Evolutionary conservation across 2,888 invertebrate genomes (phyloP), one percentile per base, ranked within the genome.

Genomic region (Sinodicranocentrus sp.): DNA sequence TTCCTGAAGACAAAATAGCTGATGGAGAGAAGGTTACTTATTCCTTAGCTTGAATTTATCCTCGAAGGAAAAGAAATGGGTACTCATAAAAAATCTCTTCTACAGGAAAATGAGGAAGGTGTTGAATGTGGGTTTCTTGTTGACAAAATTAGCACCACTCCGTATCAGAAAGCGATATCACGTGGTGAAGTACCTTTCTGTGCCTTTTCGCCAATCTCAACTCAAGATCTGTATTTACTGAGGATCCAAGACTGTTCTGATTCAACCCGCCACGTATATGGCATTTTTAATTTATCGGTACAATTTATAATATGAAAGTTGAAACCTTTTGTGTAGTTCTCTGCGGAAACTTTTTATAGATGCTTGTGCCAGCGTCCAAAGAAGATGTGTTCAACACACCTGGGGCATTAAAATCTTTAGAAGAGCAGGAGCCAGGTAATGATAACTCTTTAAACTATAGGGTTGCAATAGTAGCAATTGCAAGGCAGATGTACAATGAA

Each of bases 181-280:
- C 82, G 87, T 1, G 76, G 84, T 0, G 84, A 87, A 52, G 78
- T 86, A 17, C 87, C 87, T 0, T 88, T 88, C 73, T 86, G 85
- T 21, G 88, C 86, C 2, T 88, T 87, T 79, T 72, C 84, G 28
- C 88, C 88, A 8, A 75, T 83, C 13, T 73, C 80, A 8, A 82
- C 84, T 0, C 52, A 78, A 1, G 67, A 79, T 15, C 48, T 82
- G 33, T 88, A 84, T 52, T 48, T 88, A 33, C 71, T 88, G 19
- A 52, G 80, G 39, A 83, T 88, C 43, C 57, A 84, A 57, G 72
- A 77, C 8, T 80, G 87, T 8, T 25, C 82, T 2, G 85, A 86
- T 54, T 59, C 61, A 15, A 77, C 77, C 3, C 75, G 79, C 19
- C 86, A 87, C 77, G 87, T 88, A 73, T 19, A 21, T n/a, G 28